Evolutionary conservation across 2,888 invertebrate species (phyloP), one percentile per base, ranked within the genome.

Genomic region (Holacanthella duospinosa): DNA sequence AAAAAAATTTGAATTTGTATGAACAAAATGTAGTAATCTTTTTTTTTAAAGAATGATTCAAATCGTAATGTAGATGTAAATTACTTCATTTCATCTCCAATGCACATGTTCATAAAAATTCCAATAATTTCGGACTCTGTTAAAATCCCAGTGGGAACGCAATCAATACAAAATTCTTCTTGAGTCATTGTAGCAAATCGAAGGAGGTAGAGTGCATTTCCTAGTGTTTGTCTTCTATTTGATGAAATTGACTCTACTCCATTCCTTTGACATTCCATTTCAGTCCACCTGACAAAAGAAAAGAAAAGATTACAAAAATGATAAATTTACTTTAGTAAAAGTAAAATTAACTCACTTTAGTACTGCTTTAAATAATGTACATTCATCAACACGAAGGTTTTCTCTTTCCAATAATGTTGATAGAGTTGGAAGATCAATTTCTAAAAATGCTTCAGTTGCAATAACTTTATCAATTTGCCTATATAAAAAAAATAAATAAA

Each of bases 161-260:
- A 85, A 0, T 85, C 87, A 76, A 83, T 82, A 0, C 88, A 89
- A 76, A 91, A 91, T 76, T 91, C 90, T 76, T 90, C 89, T 0
- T 88, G 85, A 0, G 86, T 86, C 89, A 91, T 91, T 26, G 89
- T 77, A 0, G 90, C 89, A 76, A 89, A 90, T 28, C 90, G 79
- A 61, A 91, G 85, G 1, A 88, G 81, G 43, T 83, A 82, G 70
- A 90, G 81, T 0, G 88, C 86, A 59, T 82, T 76, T 0, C 87
- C 87, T 0, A 90, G 78, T 1, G 87, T 85, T 64, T 79, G 77
- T 66, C 88, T 79, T 74, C 87, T 86, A 77, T 87, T 86, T 66
- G 83, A 83, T 0, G 86, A 82, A 0, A 82, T 84, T 1, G 84
- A 80, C 0, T 85, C 82, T 24, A 86, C 74, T 69, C 85, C 84